phyloP scores from a whole-genome alignment of 2,797 vertebrate genomes.

The Myotis pilosus region DNA sequence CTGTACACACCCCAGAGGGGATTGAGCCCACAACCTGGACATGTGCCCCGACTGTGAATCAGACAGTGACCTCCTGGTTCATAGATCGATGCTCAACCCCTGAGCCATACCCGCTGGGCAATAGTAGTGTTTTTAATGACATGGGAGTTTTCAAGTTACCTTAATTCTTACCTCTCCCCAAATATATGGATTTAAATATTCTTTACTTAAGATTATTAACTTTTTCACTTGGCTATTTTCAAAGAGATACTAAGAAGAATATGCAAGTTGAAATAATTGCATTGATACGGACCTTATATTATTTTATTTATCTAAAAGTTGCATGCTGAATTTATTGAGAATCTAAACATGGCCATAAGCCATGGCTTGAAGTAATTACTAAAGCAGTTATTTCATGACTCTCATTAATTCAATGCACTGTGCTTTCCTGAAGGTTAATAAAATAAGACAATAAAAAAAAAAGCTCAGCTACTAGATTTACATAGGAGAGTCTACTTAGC shows the following conservation, averaged over 20 bases:
- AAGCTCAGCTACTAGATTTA: background rate
- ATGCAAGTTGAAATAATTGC: background rate
- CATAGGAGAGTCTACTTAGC: background rate
- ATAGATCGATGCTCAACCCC: no score
- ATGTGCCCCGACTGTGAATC: no score
- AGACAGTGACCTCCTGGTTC: no score
- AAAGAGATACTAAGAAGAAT: slow-evolving; percentile 24
- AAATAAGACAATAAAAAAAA: background rate
- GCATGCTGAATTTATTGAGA: background rate
- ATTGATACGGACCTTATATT: background rate
- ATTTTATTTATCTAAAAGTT: slow-evolving; percentile 10
- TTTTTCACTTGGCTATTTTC: slow-evolving; percentile 39
- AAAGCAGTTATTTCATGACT: slow-evolving; percentile 16
- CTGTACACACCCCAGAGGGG: no score
- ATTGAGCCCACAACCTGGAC: no score
- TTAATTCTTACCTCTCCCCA: slow-evolving; percentile 30
- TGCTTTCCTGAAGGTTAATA: slow-evolving; percentile 49
- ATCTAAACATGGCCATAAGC: slow-evolving; percentile 34
- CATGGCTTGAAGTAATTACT: slow-evolving; percentile 10
- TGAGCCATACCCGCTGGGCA: no score
- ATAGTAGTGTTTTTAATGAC: background rate
- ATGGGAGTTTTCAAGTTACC: background rate
- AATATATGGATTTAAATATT: slow-evolving; percentile 12
- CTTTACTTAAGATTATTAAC: slow-evolving; percentile 30
- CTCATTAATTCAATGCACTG: background rate